Conservation (phyloP, 1,140 invertebrate species). For the Neoseiulus cucumeris region DNA sequence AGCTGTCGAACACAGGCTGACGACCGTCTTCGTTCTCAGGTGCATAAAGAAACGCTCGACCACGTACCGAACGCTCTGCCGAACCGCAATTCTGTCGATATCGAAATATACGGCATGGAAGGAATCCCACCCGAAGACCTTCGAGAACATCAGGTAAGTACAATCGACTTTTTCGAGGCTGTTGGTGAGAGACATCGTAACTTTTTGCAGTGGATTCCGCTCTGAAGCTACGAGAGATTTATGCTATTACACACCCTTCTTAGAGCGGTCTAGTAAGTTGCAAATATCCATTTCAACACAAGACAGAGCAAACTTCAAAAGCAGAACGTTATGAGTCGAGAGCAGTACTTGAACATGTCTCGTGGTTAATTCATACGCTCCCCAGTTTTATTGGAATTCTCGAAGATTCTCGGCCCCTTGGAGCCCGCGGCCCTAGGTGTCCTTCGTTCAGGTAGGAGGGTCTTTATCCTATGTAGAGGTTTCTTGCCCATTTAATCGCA, state of each 20-base stretch:
- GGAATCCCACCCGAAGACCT: conserved; percentile 90
- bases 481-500: too few species aligned
- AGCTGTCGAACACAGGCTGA: not conserved
- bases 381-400: too few species aligned
- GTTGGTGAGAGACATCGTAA: not conserved
- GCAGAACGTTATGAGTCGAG: not conserved
- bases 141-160: conserved; percentile 59
- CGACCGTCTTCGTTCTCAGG: conserved; percentile 35
- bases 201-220: not conserved
- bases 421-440: too few species aligned
- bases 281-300: not conserved
- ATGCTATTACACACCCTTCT: not conserved
- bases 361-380: too few species aligned
- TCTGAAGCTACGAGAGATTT: not conserved
- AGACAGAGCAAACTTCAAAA: not conserved
- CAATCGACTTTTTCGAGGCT: not conserved
- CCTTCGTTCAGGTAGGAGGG: too few species aligned
- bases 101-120: conserved; percentile 99
- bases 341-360: not conserved
- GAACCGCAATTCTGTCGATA: conserved; percentile 92
- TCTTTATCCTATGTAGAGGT: too few species aligned
- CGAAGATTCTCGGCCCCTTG: too few species aligned
- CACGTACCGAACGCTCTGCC: conserved; percentile 97
- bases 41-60: conserved; percentile 98
- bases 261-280: not conserved